phyloP scores from a whole-genome alignment of 2,113 vertebrate genomes.

The Podocnemis expansa region DNA sequence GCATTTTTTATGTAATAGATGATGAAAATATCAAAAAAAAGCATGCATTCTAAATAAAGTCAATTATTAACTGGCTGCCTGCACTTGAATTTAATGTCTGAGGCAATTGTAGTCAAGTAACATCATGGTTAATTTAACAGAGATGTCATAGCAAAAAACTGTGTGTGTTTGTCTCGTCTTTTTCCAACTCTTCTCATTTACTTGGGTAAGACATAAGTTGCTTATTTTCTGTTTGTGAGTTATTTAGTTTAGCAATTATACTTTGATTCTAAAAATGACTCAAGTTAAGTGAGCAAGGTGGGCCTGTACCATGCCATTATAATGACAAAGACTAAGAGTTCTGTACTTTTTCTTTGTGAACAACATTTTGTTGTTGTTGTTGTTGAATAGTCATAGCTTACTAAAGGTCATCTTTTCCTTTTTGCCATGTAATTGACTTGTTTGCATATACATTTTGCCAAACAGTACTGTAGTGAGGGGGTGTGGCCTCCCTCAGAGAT shows the following conservation, averaged over 20 bases:
- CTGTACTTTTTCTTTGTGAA: background rate
- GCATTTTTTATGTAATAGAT: background rate
- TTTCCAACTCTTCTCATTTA: background rate
- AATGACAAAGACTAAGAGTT: background rate
- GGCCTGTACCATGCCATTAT: background rate
- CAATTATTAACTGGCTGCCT: background rate
- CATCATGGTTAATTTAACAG: background rate
- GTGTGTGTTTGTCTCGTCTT: background rate
- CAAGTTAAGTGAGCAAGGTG: background rate
- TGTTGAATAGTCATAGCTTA: slow-evolving; percentile 34
- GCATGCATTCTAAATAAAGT: slow-evolving; percentile 1
- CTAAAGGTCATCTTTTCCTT: slow-evolving; percentile 24
- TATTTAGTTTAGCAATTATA: background rate
- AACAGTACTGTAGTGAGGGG: background rate
- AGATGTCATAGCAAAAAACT: background rate
- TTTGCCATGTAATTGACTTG: slow-evolving; percentile 46
- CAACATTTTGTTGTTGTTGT: slow-evolving; percentile 4
- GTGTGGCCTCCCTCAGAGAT: no score
- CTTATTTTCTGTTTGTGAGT: background rate
- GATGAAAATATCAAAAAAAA: background rate
- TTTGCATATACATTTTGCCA: slow-evolving; percentile 47
- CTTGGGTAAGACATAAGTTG: background rate
- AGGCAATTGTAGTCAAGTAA: slow-evolving; percentile 24
- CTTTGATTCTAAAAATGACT: background rate
- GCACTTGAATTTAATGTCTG: background rate